Evolutionary conservation across 2,888 invertebrate species (phyloP).

Genomic region (Dicyrtomina minuta): DNA sequence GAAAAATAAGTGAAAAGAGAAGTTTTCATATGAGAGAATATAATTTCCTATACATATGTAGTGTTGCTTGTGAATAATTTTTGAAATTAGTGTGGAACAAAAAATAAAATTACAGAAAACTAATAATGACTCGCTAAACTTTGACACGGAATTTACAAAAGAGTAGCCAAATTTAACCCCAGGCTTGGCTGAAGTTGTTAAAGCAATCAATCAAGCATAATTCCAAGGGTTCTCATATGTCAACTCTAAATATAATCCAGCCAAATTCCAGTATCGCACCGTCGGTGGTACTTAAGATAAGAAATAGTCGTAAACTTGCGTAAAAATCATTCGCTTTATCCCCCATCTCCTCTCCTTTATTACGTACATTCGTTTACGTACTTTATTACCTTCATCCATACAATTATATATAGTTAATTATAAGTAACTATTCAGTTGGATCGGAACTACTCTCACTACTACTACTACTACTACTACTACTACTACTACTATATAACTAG

Average conservation of each 20-base stretch:
- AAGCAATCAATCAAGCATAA: constrained; percentile 96
- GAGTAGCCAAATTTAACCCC: constrained; percentile 97
- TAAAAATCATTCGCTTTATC: constrained; percentile 4
- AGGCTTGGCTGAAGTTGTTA: constrained; percentile 81
- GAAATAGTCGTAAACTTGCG: constrained; percentile 18
- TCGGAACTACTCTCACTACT: no score
- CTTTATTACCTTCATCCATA: not conserved
- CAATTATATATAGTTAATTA: not conserved
- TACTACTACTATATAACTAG: not conserved
- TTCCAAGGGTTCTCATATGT: constrained; percentile 97
- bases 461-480: not conserved
- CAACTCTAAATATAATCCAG: constrained; percentile 81
- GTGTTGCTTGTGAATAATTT: no score
- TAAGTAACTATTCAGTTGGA: no score
- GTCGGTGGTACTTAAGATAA: constrained; percentile 22
- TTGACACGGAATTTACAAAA: constrained; percentile 98
- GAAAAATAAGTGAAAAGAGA: no score
- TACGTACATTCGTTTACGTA: not conserved
- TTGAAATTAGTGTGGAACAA: no score
- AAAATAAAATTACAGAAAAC: constrained; percentile 74
- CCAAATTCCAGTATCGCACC: constrained; percentile 26
- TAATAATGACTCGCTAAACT: constrained; percentile 95
- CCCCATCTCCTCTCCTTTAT: not conserved
- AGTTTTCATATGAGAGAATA: no score
- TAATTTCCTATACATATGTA: no score